Evolutionary conservation across 2,888 invertebrate genomes (phyloP), one percentile per base, ranked within the genome.

Genomic region (Zhengitettix transpicula): DNA sequence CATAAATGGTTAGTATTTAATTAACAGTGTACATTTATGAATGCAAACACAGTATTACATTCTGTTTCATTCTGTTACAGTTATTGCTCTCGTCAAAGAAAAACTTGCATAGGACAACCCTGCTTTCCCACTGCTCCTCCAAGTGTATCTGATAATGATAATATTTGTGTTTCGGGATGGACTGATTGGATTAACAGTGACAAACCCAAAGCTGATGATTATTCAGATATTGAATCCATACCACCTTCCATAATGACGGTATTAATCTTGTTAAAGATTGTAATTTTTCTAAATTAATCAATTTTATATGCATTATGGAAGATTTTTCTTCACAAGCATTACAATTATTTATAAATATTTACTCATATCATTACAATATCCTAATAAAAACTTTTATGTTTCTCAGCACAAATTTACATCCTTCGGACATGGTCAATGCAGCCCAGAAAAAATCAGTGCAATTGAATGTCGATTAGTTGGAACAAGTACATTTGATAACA

Each of bases 391-490:
- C 7, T 28, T 7, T 28, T 28, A 28, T 28, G 2, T 28, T 7
- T 28, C 28, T 28, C 28, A 28, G 28, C 28, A 28, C 7, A 28
- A 28, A 28, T 28, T 28, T 28, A 28, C 28, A 28, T 28, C 28
- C 3, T 28, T 7, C 2, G 53, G 17, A 16, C 28, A 11, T 53
- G 16, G 17, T 15, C 55, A 55, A 66, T 89, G 89, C 68, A 72
- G 74, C 9, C 71, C 73, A 42, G 74, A 80, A 1, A 76, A 78
- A 67, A 87, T 90, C 79, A 77, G 74, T 7, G 79, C 82, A 64
- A 87, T 93, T 60, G 81, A 84, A 69, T 93, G 93, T 67, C 80
- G 90, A 44, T 85, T 87, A 0, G 81, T 83, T 0, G 76, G 73
- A 0, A 77, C 77, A 1, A 83, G 85, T 67, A 74, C 78, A 59